Conservation (phyloP, 1,140 invertebrate species). For the Temnothorax longispinosus region DNA sequence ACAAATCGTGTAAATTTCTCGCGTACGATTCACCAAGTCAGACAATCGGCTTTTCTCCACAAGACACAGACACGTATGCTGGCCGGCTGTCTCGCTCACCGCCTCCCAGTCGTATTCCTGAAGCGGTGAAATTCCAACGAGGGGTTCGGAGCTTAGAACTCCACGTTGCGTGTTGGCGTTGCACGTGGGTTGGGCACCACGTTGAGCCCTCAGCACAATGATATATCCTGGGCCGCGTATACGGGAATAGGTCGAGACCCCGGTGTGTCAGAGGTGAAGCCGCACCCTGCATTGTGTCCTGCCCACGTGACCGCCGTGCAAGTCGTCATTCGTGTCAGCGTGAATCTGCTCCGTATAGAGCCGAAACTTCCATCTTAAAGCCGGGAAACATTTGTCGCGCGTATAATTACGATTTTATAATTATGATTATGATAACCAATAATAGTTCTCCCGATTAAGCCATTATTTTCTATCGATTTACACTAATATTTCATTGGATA, state of each 20-base stretch:
- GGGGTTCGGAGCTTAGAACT: constrained; percentile 66
- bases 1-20: constrained; percentile 36
- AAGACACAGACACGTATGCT: background rate
- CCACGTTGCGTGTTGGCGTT: constrained; percentile 78
- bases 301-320: constrained; percentile 83
- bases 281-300: constrained; percentile 85
- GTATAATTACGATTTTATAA: background rate
- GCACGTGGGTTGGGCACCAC: constrained; percentile 77
- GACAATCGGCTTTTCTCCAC: constrained; percentile 6
- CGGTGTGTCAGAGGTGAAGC: constrained; percentile 83
- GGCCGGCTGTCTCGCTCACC: background rate
- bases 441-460: background rate
- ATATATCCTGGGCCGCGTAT: constrained; percentile 72
- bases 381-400: background rate
- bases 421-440: background rate
- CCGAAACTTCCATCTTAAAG: background rate
- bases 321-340: constrained; percentile 83
- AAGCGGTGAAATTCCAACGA: constrained; percentile 77
- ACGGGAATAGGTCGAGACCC: constrained; percentile 81
- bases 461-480: background rate
- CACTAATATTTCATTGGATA: background rate
- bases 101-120: constrained; percentile 67
- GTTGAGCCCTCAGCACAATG: constrained; percentile 70
- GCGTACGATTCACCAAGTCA: constrained; percentile 21
- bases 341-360: constrained; percentile 66